These are phyloP conservation scores for Sarcophaga peregrina DNA, from an alignment of 1,140 invertebrate genomes.

Conservation along the genomic window DNA sequence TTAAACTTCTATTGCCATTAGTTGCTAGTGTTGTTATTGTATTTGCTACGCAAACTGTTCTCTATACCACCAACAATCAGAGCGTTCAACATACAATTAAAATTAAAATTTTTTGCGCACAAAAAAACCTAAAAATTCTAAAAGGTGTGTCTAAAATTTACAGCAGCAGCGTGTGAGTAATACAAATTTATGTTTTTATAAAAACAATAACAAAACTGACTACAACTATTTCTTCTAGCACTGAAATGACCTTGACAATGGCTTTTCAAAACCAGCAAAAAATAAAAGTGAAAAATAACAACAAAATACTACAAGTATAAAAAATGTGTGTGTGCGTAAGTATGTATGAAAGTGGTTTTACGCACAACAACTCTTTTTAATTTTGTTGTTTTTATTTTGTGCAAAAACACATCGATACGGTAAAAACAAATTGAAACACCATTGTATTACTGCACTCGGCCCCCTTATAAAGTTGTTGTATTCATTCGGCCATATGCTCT, in stretches of 20 bases:
- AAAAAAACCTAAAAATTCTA: background rate
- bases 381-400: background rate
- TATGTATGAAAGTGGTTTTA: conserved; percentile 8
- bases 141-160: background rate
- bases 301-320: background rate
- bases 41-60: background rate
- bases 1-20: background rate
- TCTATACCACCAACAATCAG: background rate
- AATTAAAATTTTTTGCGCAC: background rate
- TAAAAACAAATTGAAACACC: background rate
- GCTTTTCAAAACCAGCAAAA: background rate
- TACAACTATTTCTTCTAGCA: too few species aligned
- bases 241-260: conserved; percentile 2
- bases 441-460: too few species aligned
- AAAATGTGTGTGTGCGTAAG: background rate
- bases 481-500: too few species aligned
- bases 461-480: too few species aligned
- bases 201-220: background rate
- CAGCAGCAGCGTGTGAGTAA: too few species aligned
- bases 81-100: background rate
- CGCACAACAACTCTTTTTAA: conserved; percentile 15
- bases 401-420: background rate
- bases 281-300: background rate
- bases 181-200: too few species aligned
- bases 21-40: background rate